These are phyloP conservation scores for Drosophila auraria DNA, from an alignment of 1,140 invertebrate genomes.

Conservation along the genomic window DNA sequence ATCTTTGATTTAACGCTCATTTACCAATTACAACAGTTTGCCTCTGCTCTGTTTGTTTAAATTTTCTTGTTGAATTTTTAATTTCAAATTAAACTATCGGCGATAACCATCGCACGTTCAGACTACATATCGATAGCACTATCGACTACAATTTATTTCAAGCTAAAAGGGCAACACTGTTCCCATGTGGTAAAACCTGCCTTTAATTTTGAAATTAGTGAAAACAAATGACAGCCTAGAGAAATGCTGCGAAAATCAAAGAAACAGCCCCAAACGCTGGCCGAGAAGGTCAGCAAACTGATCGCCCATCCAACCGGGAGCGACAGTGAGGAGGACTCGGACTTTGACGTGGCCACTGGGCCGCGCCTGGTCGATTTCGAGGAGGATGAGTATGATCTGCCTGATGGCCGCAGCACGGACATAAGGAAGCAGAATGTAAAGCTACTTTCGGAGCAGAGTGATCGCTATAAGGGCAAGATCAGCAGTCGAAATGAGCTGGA, in stretches of 20 bases:
- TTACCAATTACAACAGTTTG: no score
- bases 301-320: slow-evolving; percentile 70
- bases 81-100: no score
- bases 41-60: no score
- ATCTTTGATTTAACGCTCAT: no score
- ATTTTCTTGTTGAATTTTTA: no score
- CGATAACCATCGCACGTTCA: no score
- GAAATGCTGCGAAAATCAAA: slow-evolving; percentile 72
- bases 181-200: slow-evolving; percentile 24
- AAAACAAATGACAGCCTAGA: slow-evolving; percentile 28
- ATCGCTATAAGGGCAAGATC: slow-evolving; percentile 90
- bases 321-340: slow-evolving; percentile 60
- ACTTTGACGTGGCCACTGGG: slow-evolving; percentile 62
- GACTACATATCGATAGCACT: no score
- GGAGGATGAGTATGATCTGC: slow-evolving; percentile 87
- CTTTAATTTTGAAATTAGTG: slow-evolving; percentile 1
- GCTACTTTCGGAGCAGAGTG: slow-evolving; percentile 89
- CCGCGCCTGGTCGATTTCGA: slow-evolving; percentile 84
- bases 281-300: slow-evolving; percentile 71
- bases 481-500: slow-evolving; percentile 86
- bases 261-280: slow-evolving; percentile 63
- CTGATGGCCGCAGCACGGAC: slow-evolving; percentile 86
- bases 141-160: no score
- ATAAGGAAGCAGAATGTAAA: slow-evolving; percentile 89
- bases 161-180: no score